Base-by-base conservation (phyloP, 2,888 invertebrate genomes). In the Trachelus tabidus region DNA sequence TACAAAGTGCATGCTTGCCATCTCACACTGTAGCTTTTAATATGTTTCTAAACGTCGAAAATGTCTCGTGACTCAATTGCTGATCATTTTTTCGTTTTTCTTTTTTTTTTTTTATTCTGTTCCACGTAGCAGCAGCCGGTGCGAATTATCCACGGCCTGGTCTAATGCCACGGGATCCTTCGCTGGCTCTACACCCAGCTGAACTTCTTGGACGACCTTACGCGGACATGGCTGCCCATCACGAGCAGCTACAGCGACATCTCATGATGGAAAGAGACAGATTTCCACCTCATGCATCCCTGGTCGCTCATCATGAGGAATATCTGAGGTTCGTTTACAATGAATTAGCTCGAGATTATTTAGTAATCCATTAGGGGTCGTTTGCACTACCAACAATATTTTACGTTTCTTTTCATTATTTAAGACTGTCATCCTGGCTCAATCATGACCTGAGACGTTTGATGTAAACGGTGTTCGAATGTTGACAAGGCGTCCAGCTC, bases 221-320 rank as follows among this genome's bases (percentile, higher is more conserved):
- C 91, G 96, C 96, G 71, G 97, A 97, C 90, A 90, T 93, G 86
- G 94, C 96, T 91, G 96, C 95, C 68, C 96, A 97, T 82, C 97
- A 97, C 89, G 97, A 97, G 91, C 97, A 97, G 90, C 92, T 97
- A 82, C 97, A 97, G 92, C 94, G 97, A 84, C 97, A 97, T 90
- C 93, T 97, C 92, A 93, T 97, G 92, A 89, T 97, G 92, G 97
- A 97, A 91, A 94, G 97, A 82, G 97, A 97, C 90, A 93, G 96
- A 83, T 94, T 94, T 89, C 94, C 93, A 78, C 88, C 90, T 30
- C 95, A 95, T 88, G 94, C 94, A 69, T 93, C 94, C 35, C 92
- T 95, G 80, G 93, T 94, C 76, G 94, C 94, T 35, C 94, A 94
- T 86, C 94, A 95, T 88, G 95, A 95, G 89, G 94, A 95, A 89